Evolutionary conservation across 1,140 invertebrate species (phyloP), one percentile per base, ranked within the genome.

Genomic region (Spodoptera litura): DNA sequence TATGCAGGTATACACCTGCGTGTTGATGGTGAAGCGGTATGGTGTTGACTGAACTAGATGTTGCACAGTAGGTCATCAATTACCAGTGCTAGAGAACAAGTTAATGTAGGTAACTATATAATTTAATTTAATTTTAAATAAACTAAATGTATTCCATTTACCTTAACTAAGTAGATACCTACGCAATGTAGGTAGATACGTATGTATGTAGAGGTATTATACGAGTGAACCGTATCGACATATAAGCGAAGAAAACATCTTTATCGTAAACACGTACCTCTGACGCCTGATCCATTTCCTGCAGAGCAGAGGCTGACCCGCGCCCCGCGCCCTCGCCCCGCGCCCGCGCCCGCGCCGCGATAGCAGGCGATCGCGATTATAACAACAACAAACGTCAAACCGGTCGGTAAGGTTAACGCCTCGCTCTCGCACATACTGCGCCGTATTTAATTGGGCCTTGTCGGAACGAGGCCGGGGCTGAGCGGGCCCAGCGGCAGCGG

Each of bases 401-500:
- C 9, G 38, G 38, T 15, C 20, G 53, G 61, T 81, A 86, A 87
- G 85, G 84, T 88, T 90, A 88, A 84, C 86, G 84, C 52, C 86
- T 83, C 73, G 71, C 38, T 4, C 6, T 4, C 38, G 38, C 38
- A 8, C 38, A 44, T 81, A 88, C 64, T 88, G 88, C 88, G 88
- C 84, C 82, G 83, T 78, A 85, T 83, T 88, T 82, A 79, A 20
- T 80, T 79, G 83, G 15, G 83, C 83, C 86, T 86, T 82, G 83
- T 80, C 56, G 70, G 79, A 91, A 84, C 85, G 87, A 86, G 89
- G 87, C 84, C 79, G 80, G 81, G 72, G 72, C 58, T 56, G 72
- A 15, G 20, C 56, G 44, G 35, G 11, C 9, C 56, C 15, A 4
- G 70, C 31, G 62, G n/a, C 4, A 9, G 62, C n/a, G 25, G 62